Evolutionary conservation across 1,140 invertebrate genomes (phyloP), one percentile per base, ranked within the genome.

Genomic region (Pantala flavescens): DNA sequence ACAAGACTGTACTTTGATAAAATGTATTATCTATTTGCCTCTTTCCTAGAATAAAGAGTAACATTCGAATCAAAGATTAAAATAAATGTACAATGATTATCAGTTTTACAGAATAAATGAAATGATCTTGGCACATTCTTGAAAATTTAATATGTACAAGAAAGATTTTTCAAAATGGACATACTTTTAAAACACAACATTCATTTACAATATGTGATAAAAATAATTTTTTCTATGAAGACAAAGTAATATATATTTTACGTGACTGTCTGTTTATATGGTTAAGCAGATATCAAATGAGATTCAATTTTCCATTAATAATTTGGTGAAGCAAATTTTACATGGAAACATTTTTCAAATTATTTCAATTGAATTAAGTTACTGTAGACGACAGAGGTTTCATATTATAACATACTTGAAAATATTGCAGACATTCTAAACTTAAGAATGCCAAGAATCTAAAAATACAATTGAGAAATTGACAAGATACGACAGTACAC

Each of bases 401-500:
- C 2, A 63, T 7, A 63, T 63, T 63, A 63, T 63, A 63, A 63
- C n/a, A 19, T 63, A 12, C n/a, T 63, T 63, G 49, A 63, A 63
- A 3, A 63, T 12, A 63, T 63, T 19, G n/a, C 12, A 19, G 49
- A 21, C 49, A 63, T 16, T 21, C 49, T 63, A 19, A 21, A 16
- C 49, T 63, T 21, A 63, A 63, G 49, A 16, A 16, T 63, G 49
- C 49, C 49, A 63, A 14, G 16, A 63, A 36, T 36, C 49, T 63
- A 63, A 63, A 3, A 63, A 7, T 63, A 63, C 49, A 19, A 63
- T 63, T 63, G 49, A 63, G 43, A 21, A 63, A 63, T 63, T 63
- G 49, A 63, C 49, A 63, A 63, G 49, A 63, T 63, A 63, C n/a
- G 49, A 63, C 49, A 63, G 49, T 63, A 63, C n/a, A 63, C n/a